A percentile compares a stretch with the other conserved stretches of the same genome.
phyloP scores from a whole-genome alignment of 2,888 invertebrate genomes.

The Athetis lepigone region DNA sequence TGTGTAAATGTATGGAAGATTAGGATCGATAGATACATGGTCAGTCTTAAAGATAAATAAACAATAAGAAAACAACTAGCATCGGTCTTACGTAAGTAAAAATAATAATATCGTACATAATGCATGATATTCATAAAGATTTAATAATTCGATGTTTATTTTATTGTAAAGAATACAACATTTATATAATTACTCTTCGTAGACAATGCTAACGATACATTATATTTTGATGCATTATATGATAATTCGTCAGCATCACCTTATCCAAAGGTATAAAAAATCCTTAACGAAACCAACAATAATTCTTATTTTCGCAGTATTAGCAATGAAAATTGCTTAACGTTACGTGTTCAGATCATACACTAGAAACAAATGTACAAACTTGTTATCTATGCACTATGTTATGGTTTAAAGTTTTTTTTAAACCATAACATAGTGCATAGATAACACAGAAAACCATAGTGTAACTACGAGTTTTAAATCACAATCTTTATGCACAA shows the following conservation, averaged over 20 bases:
- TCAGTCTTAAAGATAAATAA: constrained; percentile 72
- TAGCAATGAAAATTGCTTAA: background rate
- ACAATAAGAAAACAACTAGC: constrained; percentile 51
- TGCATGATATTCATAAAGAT: constrained; percentile 37
- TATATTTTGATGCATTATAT: too few species aligned
- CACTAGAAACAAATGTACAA: too few species aligned
- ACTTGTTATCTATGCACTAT: too few species aligned
- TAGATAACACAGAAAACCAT: constrained; percentile 5
- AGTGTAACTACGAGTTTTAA: background rate
- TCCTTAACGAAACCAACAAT: constrained; percentile 3
- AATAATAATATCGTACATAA: constrained; percentile 36
- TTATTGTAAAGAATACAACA: constrained; percentile 28
- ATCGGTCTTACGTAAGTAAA: constrained; percentile 45
- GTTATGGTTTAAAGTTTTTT: background rate
- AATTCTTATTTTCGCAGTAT: background rate
- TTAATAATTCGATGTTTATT: constrained; percentile 48
- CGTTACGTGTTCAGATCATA: background rate
- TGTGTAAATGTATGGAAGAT: constrained; percentile 67
- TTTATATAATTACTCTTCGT: background rate
- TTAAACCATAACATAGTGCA: constrained; percentile 10
- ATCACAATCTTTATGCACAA: constrained; percentile 44
- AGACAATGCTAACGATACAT: constrained; percentile 11
- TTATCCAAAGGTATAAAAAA: background rate
- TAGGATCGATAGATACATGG: constrained; percentile 66
- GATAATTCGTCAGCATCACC: constrained; percentile 2